Percentiles rank a stretch among this genome's conserved stretches.
Evolutionary conservation across 2,113 vertebrate genomes (phyloP).

Genomic region (Myiozetetes cayanensis): DNA sequence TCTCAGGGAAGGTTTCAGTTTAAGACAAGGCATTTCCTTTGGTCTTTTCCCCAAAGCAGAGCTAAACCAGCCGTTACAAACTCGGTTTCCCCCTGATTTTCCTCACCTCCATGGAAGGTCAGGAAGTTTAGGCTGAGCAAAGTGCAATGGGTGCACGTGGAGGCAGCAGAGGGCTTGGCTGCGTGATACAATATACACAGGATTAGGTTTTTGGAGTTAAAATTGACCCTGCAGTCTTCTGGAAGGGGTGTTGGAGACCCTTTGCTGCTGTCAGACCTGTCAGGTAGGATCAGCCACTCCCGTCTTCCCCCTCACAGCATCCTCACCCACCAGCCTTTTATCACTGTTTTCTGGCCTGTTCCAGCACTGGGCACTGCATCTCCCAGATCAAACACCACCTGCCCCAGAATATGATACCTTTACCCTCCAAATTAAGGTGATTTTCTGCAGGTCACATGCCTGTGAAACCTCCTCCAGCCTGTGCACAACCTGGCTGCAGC

Average conservation of each 20-base stretch:
- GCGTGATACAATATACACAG: background rate
- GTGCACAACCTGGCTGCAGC: background rate
- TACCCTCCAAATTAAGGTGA: background rate
- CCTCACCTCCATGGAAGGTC: background rate
- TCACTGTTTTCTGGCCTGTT: too few relatives aligned
- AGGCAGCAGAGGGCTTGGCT: background rate
- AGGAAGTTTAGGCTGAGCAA: background rate
- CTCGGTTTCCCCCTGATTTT: background rate
- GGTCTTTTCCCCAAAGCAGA: background rate
- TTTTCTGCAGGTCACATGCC: background rate
- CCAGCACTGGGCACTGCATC: background rate
- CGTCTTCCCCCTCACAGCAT: background rate
- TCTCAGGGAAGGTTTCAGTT: background rate
- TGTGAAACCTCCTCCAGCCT: background rate
- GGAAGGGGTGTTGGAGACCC: background rate
- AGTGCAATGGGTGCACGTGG: background rate
- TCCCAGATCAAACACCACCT: background rate
- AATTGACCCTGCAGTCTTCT: background rate
- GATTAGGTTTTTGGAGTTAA: background rate
- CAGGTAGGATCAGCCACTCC: background rate
- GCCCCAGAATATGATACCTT: background rate
- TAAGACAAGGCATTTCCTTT: background rate
- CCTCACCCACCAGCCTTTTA: fast-evolving
- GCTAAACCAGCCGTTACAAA: background rate
- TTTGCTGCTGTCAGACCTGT: background rate